Evolutionary conservation across 2,113 vertebrate genomes (phyloP).

Genomic region (Alligator sinensis): DNA sequence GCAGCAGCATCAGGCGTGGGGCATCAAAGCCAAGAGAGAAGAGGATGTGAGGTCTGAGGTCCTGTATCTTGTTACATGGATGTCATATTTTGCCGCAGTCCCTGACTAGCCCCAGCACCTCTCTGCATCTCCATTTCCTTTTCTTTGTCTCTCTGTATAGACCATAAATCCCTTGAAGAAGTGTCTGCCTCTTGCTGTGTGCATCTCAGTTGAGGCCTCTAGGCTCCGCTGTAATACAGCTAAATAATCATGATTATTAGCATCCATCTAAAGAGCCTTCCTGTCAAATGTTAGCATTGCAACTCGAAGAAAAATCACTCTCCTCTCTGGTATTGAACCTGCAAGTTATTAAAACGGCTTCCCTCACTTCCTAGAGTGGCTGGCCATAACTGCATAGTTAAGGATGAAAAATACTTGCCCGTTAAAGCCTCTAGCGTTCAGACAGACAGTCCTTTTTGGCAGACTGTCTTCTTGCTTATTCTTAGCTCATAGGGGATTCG

Average conservation of each 20-base stretch:
- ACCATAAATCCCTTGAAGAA: neutral
- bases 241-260: neutral
- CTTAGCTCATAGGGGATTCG: neutral
- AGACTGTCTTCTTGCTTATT: neutral
- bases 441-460: neutral
- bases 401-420: neutral
- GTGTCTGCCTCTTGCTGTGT: slow-evolving; percentile 35
- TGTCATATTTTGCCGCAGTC: neutral
- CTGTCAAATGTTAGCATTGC: neutral
- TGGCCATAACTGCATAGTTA: rapidly evolving
- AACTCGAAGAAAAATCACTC: neutral
- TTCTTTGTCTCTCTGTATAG: slow-evolving; percentile 15
- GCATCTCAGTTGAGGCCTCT: neutral
- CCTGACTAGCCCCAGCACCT: neutral
- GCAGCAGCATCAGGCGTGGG: neutral
- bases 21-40: rapidly evolving
- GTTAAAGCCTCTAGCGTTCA: neutral
- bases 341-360: neutral
- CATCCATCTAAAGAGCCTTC: neutral
- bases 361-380: neutral
- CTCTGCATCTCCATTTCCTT: neutral
- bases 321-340: neutral
- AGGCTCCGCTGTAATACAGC: slow-evolving; percentile 5
- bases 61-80: rapidly evolving
- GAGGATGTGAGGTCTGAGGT: no score